Percentiles rank a stretch among this genome's conserved stretches.
These are phyloP conservation scores for Poeciliopsis presidionis DNA, from an alignment of 2,797 vertebrate genomes.

Conservation along the genomic window DNA sequence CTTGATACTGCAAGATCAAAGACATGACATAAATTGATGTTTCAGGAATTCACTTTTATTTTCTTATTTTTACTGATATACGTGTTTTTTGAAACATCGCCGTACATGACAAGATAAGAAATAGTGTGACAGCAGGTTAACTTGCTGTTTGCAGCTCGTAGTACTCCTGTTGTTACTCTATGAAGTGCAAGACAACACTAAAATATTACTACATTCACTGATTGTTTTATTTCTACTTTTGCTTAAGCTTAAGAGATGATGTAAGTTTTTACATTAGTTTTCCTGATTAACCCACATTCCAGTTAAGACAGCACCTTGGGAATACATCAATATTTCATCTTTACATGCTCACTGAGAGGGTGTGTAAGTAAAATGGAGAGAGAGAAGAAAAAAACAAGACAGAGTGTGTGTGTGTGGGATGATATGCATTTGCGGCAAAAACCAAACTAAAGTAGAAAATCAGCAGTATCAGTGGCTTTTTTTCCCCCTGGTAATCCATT, in stretches of 20 bases:
- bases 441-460: conserved; percentile 44
- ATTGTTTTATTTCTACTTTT: neutral
- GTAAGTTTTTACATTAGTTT: conserved; percentile 29
- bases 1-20: neutral
- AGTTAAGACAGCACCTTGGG: conserved; percentile 50
- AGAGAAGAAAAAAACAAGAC: neutral
- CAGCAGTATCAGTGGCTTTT: conserved; percentile 31
- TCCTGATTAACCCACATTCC: conserved; percentile 27
- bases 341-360: neutral
- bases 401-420: neutral
- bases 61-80: neutral
- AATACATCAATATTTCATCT: conserved; percentile 33
- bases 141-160: neutral
- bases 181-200: neutral
- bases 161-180: neutral
- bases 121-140: neutral
- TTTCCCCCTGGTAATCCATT: conserved; percentile 2
- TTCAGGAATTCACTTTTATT: neutral
- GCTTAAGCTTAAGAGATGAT: neutral
- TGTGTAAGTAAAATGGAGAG: neutral
- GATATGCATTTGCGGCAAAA: conserved; percentile 27
- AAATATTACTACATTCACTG: neutral
- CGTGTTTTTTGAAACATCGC: neutral
- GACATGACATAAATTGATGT: neutral
- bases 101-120: neutral